Conservation (phyloP, 2,888 invertebrate genomes). For the Microctonus brassicae region DNA sequence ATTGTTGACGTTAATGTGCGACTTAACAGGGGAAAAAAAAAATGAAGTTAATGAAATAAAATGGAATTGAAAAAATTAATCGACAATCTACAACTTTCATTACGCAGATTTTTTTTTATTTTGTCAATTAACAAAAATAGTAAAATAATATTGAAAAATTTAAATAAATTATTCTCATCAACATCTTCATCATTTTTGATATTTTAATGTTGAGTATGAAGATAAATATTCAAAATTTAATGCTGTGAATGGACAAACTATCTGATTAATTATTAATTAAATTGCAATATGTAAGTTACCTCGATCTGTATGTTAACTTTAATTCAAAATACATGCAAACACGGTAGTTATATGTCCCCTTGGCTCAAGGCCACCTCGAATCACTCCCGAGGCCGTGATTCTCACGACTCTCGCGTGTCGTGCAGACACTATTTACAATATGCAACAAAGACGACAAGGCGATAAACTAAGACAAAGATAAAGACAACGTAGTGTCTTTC, state of each 20-base stretch:
- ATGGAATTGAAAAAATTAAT: too few species aligned
- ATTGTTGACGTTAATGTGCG: neutral
- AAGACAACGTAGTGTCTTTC: neutral
- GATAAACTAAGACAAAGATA: neutral
- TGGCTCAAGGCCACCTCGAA: slow-evolving; percentile 33
- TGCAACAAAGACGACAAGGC: neutral
- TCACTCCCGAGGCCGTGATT: slow-evolving; percentile 38
- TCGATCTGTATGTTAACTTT: neutral
- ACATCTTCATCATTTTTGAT: too few species aligned
- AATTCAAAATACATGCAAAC: neutral
- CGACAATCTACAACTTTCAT: too few species aligned
- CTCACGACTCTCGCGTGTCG: slow-evolving; percentile 49
- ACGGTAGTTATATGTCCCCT: neutral
- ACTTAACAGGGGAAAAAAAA: neutral
- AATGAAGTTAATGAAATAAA: too few species aligned
- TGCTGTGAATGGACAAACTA: too few species aligned
- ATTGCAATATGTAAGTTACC: neutral
- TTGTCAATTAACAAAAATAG: too few species aligned
- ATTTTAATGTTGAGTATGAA: too few species aligned
- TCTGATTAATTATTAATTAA: neutral
- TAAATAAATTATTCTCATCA: too few species aligned
- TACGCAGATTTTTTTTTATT: too few species aligned
- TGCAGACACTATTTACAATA: slow-evolving; percentile 19
- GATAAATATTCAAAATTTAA: too few species aligned
- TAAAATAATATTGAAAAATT: too few species aligned